Evolutionary conservation across 2,113 vertebrate species (phyloP).

Genomic region (Numida meleagris): DNA sequence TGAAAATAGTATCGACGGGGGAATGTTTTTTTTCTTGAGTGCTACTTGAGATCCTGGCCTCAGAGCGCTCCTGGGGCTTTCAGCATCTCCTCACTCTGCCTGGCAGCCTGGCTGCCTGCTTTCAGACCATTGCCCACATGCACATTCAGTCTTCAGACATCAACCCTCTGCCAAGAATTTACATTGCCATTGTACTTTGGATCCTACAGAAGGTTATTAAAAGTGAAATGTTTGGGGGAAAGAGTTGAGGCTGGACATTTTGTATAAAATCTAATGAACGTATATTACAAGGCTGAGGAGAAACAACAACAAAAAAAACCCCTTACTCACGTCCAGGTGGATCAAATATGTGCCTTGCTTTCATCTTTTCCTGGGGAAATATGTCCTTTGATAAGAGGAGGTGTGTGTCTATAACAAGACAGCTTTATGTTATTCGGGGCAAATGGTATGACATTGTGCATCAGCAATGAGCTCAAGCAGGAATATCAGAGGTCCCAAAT

Average conservation of each 20-base stretch:
- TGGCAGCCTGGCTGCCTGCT: not conserved
- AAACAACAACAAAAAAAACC: not conserved
- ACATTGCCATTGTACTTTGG: not conserved
- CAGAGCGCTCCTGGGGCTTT: not conserved
- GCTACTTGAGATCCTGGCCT: not conserved
- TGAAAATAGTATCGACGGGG: not conserved
- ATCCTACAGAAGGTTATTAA: not conserved
- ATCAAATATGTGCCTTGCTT: not conserved
- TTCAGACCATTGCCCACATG: not conserved
- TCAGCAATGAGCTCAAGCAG: conserved; percentile 57
- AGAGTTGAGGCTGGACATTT: not conserved
- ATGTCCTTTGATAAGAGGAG: not conserved
- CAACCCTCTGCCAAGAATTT: not conserved
- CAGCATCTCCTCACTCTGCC: not conserved
- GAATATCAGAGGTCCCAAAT: conserved; percentile 53
- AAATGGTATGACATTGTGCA: conserved; percentile 54
- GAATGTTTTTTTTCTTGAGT: not conserved
- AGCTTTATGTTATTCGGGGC: conserved; percentile 57
- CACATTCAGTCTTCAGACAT: not conserved
- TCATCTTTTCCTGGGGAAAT: conserved; percentile 30
- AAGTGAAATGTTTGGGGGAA: not conserved
- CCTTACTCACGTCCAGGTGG: not conserved
- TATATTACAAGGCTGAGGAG: not conserved
- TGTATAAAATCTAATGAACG: rapidly evolving
- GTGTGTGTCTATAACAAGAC: conserved; percentile 32